Percentiles rank a stretch among this genome's conserved stretches.
phyloP scores from a whole-genome alignment of 2,888 invertebrate genomes.

The Syrista parreyssii region DNA sequence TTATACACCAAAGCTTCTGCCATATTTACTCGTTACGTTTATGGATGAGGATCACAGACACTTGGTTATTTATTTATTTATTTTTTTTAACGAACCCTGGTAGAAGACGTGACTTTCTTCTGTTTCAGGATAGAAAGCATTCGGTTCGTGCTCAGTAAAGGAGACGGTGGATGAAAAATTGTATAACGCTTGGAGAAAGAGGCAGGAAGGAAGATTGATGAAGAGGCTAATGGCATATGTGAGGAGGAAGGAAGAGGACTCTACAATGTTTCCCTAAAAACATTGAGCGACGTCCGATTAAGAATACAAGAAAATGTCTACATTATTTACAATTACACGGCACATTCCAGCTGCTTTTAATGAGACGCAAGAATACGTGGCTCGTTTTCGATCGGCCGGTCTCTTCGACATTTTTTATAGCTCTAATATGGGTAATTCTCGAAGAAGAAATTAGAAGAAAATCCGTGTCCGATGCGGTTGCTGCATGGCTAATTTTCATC shows the following conservation, averaged over 20 bases:
- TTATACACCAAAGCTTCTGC: neutral
- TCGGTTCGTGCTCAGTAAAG: conserved; percentile 56
- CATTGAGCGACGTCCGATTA: conserved; percentile 43
- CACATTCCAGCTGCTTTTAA: conserved; percentile 62
- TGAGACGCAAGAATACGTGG: conserved; percentile 29
- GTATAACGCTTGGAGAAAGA: conserved; percentile 17
- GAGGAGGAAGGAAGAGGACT: conserved; percentile 35
- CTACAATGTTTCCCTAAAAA: conserved; percentile 46
- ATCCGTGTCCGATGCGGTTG: neutral
- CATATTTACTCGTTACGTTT: neutral
- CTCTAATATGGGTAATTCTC: neutral
- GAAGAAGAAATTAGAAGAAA: neutral
- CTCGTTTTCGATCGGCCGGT: conserved; percentile 17
- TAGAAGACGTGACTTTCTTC: conserved; percentile 43
- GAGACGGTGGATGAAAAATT: conserved; percentile 13
- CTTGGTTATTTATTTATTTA: neutral
- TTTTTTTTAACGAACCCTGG: conserved; percentile 17
- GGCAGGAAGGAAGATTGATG: conserved; percentile 22
- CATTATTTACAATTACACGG: conserved; percentile 43
- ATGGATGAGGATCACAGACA: neutral
- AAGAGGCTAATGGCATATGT: conserved; percentile 23
- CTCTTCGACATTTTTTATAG: conserved; percentile 16
- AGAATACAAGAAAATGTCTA: conserved; percentile 19
- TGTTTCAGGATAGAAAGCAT: conserved; percentile 63
- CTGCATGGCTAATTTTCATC: neutral